Evolutionary conservation across 2,113 vertebrate species (phyloP), one percentile per base, ranked within the genome.

Genomic region (Poeciliopsis prolifica): DNA sequence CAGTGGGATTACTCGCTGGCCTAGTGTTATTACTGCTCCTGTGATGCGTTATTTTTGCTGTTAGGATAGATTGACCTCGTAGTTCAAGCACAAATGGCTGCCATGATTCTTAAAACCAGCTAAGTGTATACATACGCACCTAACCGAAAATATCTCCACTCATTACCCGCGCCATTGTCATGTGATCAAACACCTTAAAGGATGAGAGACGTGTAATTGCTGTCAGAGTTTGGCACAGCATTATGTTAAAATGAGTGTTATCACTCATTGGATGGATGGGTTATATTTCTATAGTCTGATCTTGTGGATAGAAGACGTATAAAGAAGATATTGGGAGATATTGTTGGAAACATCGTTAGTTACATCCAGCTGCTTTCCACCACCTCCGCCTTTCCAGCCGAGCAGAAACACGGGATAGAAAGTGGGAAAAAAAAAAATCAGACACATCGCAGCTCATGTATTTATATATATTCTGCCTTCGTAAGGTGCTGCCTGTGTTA

Each of bases 351-450:
- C 87, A 85, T 88, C 74, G 85, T 89, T 91, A 85, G 83, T 68
- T 82, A 74, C 86, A 87, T 88, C 82, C 86, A 86, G 90, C 88
- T 90, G 87, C 87, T 91, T 90, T 88, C 81, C 79, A 74, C 85
- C 83, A 80, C 86, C 87, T 86, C 81, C 63, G 85, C 82, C 75
- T 89, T 87, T 89, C 87, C 88, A 81, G 29, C 75, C 77, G 72
- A 79, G 80, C 88, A 88, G 84, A 83, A 78, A 85, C 68, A 70
- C 48, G 63, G 80, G 81, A 81, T 79, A 78, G 76, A 84, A 81
- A 78, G 70, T 84, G 69, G 68, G 82, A 62, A 9, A 33, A 60
- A 61, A 77, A 7, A 81, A 11, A 80, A 29, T 13, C 15, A 51
- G 42, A 40, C 44, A 64, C 61, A 74, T 70, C 61, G 29, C 51